Evolutionary conservation across 92 coral and sea anemone genomes (phyloP).

Genomic region (Plumapathes pennacea): DNA sequence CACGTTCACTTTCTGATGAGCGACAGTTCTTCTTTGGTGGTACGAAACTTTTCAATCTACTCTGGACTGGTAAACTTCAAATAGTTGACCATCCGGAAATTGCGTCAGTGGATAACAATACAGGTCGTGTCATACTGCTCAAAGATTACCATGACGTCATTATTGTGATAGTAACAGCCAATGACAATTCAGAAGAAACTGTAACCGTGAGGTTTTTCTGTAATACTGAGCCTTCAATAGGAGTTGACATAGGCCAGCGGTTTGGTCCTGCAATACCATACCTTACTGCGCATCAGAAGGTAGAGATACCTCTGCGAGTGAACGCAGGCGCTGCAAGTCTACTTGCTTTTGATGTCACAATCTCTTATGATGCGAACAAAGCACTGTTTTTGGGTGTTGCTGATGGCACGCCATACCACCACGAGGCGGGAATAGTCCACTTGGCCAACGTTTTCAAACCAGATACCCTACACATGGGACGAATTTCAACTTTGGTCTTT

Average conservation of each 20-base stretch:
- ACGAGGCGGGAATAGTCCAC: conserved; percentile 26
- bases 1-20: conserved; percentile 51
- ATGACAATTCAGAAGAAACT: conserved; percentile 12
- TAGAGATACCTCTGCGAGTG: conserved; percentile 43
- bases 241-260: conserved; percentile 60
- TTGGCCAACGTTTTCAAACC: conserved; percentile 41
- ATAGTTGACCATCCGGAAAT: conserved; percentile 3
- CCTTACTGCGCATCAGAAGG: conserved; percentile 9
- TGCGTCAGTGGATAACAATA: conserved; percentile 27
- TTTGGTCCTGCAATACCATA: conserved; percentile 56
- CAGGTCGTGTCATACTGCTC: conserved; percentile 39
- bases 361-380: conserved; percentile 17
- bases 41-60: conserved; percentile 37
- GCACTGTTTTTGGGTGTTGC: conserved; percentile 25
- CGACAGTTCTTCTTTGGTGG: conserved; percentile 41
- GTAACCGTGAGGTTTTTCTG: conserved; percentile 39
- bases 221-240: conserved; percentile 50
- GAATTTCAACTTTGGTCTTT: conserved; percentile 45
- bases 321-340: conserved; percentile 31
- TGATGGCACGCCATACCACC: conserved; percentile 23
- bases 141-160: conserved; percentile 41
- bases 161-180: conserved; percentile 31
- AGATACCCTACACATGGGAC: conserved; percentile 1
- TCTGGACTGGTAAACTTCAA: conserved; percentile 39
- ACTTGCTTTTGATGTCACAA: conserved; percentile 58